Percentiles rank a stretch among this genome's conserved stretches.
Evolutionary conservation across 1,140 invertebrate species (phyloP).

Genomic region (Formica exsecta): DNA sequence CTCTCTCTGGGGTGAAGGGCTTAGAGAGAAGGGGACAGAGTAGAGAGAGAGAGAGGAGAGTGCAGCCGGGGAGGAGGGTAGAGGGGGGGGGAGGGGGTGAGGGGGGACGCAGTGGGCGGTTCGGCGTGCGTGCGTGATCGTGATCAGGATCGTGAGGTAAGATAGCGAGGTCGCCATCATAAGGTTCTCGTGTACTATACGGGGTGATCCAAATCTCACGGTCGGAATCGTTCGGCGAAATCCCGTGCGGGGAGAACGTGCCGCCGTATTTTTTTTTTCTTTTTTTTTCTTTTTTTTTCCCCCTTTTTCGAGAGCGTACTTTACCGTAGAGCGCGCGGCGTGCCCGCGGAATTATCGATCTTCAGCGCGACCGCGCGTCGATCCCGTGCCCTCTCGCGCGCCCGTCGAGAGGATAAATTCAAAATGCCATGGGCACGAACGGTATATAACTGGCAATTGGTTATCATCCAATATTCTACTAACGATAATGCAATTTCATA

Average conservation of each 20-base stretch:
- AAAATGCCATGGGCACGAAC: constrained; percentile 52
- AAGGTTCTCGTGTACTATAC: constrained; percentile 73
- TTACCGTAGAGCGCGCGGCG: constrained; percentile 35
- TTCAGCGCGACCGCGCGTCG: constrained; percentile 55
- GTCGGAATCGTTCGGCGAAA: constrained; percentile 59
- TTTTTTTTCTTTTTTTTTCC: not conserved
- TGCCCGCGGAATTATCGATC: constrained; percentile 55
- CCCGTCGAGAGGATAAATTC: constrained; percentile 45
- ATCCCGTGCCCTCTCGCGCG: constrained; percentile 26
- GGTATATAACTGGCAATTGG: constrained; percentile 17
- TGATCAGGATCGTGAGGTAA: constrained; percentile 83
- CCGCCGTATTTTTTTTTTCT: constrained; percentile 35
- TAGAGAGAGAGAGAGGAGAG: not conserved
- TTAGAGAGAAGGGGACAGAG: not conserved
- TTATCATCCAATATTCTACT: constrained; percentile 52
- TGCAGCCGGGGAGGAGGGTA: not conserved
- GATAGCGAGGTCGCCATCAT: constrained; percentile 79
- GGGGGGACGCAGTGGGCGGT: constrained; percentile 80
- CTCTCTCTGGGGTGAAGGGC: constrained; percentile 17
- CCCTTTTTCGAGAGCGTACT: not conserved
- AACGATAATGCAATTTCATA: constrained; percentile 39
- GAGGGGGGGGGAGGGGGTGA: not conserved
- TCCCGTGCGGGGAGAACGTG: constrained; percentile 44
- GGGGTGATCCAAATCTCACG: constrained; percentile 77
- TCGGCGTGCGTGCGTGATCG: constrained; percentile 83